Percentiles rank a stretch among this genome's conserved stretches.
Conservation (phyloP, 2,113 vertebrate genomes). For the Dinomys branickii region DNA sequence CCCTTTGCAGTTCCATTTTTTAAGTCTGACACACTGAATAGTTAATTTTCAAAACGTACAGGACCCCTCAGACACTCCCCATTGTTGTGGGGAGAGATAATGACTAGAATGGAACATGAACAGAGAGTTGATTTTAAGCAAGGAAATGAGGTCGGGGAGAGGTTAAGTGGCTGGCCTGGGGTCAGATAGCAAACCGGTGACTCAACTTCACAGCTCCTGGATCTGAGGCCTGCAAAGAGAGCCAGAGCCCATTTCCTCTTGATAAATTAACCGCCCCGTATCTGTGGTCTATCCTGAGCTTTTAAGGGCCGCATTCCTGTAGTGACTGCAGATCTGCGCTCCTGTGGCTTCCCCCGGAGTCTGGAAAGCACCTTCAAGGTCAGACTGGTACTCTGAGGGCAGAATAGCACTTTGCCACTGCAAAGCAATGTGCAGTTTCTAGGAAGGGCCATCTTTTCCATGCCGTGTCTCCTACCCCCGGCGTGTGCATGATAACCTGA, state of each 20-base stretch:
- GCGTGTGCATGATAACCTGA: neutral
- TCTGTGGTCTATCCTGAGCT: constrained; percentile 68
- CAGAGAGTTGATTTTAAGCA: constrained; percentile 73
- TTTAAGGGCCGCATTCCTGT: constrained; percentile 76
- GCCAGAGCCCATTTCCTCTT: constrained; percentile 78
- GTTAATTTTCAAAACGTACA: constrained; percentile 55
- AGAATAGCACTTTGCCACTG: neutral
- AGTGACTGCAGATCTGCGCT: constrained; percentile 32
- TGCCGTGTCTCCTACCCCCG: neutral
- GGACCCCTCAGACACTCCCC: constrained; percentile 24
- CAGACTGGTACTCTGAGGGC: neutral
- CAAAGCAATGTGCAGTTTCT: neutral
- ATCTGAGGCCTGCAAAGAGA: constrained; percentile 71
- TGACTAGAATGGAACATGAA: constrained; percentile 57
- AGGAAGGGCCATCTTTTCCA: neutral
- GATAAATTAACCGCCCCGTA: constrained; percentile 72
- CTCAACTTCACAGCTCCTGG: constrained; percentile 67
- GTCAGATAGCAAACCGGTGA: constrained; percentile 81
- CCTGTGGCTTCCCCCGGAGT: constrained; percentile 61
- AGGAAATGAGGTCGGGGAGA: constrained; percentile 79
- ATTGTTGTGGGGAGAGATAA: constrained; percentile 66
- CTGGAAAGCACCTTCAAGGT: constrained; percentile 68
- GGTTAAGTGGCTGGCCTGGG: constrained; percentile 79
- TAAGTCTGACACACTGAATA: constrained; percentile 4
- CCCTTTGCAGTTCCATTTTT: neutral